Base-by-base conservation (phyloP, 92 coral and sea anemone genomes). In the Actinostola sp. region DNA sequence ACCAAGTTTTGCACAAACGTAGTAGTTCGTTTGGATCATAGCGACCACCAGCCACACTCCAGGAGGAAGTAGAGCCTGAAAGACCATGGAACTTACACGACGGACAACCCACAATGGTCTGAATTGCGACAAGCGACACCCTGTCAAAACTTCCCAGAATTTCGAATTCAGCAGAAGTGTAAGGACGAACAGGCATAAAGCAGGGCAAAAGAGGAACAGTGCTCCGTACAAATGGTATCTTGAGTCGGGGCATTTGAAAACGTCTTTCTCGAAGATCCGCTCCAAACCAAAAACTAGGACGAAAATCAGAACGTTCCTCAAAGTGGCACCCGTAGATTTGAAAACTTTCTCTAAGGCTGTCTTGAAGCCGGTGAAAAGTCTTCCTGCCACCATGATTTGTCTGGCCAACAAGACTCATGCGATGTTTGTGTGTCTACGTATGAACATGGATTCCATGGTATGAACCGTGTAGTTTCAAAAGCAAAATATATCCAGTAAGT, bases 11-110 rank as follows among this genome's bases (percentile, higher is more conserved):
- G 72, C 60, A 45, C 87, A 82, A 23, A 82, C 82, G 64, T 67
- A 82, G 46, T 82, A 82, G 27, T 67, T 71, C 1, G 88, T 69
- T 49, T 77, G 88, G 0, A 83, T 68, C n/a, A 83, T 62, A 7
- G 88, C 83, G 23, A 83, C 77, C 0, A 83, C 76, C 11, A 83
- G 45, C 88, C 88, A 83, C 10, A 83, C 83, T 0, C 79, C 66
- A 3, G 88, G 79, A 0, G 88, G 88, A 0, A 83, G 79, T 0
- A 83, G 13, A 11, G 88, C 88, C 42, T 83, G 78, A 1, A 83
- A 25, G 4, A 63, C 26, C 17, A 76, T 79, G 27, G 72, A 35
- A 3, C 19, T 53, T 14, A 49, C 72, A 28, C 79, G 59, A 41
- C 71, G 71, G 28, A 61, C 30, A 2, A 83, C 67, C 77, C 82